phyloP scores from a whole-genome alignment of 2,888 invertebrate genomes.

The Xestia xanthographa region DNA sequence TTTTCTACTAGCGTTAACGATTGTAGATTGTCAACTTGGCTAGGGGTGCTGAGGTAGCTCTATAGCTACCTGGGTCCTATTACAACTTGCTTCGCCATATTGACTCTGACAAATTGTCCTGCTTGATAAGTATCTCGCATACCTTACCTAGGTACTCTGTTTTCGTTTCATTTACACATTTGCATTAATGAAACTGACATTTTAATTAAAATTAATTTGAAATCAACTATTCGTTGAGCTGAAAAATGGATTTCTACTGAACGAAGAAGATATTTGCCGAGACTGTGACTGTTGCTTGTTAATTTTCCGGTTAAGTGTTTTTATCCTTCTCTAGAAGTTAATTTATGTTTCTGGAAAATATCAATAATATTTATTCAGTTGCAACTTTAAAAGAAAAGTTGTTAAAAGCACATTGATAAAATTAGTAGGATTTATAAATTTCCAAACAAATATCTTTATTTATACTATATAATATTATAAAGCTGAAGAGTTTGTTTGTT shows the following conservation, averaged over 20 bases:
- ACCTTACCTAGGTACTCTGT: background rate
- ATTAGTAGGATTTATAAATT: background rate
- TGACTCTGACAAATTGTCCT: conserved; percentile 25
- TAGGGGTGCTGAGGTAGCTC: too few relatives aligned
- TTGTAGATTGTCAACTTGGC: too few relatives aligned
- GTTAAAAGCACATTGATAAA: background rate
- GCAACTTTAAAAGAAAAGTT: background rate
- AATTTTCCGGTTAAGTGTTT: background rate
- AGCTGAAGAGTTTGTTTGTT: too few relatives aligned
- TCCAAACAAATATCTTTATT: too few relatives aligned
- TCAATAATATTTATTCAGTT: background rate
- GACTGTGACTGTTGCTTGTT: background rate
- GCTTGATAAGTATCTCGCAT: background rate
- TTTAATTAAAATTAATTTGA: background rate
- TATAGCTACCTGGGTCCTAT: background rate
- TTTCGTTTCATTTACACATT: conserved; percentile 34
- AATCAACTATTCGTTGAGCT: background rate
- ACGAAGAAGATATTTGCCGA: background rate
- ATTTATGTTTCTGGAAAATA: too few relatives aligned
- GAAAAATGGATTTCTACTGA: background rate
- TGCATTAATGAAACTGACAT: conserved; percentile 23
- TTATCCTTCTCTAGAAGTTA: background rate
- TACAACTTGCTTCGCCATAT: conserved; percentile 5
- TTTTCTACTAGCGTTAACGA: too few relatives aligned
- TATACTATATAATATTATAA: too few relatives aligned